Percentiles rank a stretch among this genome's conserved stretches.
phyloP scores from a whole-genome alignment of 1,140 invertebrate genomes.

The Drosophila oshimai region DNA sequence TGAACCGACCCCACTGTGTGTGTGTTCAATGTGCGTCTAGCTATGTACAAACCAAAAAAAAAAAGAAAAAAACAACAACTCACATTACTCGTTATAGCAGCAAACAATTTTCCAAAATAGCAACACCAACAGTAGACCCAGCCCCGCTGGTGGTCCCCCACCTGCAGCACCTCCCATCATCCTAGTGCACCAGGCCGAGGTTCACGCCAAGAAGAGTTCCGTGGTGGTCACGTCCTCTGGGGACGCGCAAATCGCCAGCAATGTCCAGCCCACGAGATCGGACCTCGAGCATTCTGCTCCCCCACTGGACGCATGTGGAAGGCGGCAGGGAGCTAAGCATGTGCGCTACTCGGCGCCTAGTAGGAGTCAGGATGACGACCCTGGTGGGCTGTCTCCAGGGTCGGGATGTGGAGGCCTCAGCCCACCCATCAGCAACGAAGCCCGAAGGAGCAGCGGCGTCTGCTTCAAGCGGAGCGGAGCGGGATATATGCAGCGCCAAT shows the following conservation, averaged over 20 bases:
- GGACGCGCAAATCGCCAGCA: constrained; percentile 27
- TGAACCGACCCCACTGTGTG: background rate
- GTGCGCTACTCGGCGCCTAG: constrained; percentile 55
- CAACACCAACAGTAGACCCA: constrained; percentile 49
- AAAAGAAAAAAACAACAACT: constrained; percentile 49
- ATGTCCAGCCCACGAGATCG: background rate
- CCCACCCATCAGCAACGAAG: constrained; percentile 1
- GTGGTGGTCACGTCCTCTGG: constrained; percentile 46
- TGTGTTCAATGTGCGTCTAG: constrained; percentile 50
- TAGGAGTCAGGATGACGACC: constrained; percentile 30
- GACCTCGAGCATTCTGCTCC: background rate
- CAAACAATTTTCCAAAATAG: constrained; percentile 81
- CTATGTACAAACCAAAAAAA: constrained; percentile 23
- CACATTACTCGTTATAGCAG: constrained; percentile 82
- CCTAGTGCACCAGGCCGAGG: constrained; percentile 65
- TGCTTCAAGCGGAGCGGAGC: constrained; percentile 26
- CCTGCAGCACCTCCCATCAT: constrained; percentile 59
- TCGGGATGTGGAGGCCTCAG: background rate
- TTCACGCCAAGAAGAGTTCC: constrained; percentile 61
- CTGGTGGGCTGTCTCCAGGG: constrained; percentile 13
- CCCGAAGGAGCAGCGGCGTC: constrained; percentile 9
- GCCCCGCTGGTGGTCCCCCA: constrained; percentile 35
- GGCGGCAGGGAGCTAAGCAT: constrained; percentile 36
- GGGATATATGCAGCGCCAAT: constrained; percentile 53
- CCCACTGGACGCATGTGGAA: background rate